Evolutionary conservation across 2,113 vertebrate species (phyloP).

Genomic region (Budorcas taxicolor): DNA sequence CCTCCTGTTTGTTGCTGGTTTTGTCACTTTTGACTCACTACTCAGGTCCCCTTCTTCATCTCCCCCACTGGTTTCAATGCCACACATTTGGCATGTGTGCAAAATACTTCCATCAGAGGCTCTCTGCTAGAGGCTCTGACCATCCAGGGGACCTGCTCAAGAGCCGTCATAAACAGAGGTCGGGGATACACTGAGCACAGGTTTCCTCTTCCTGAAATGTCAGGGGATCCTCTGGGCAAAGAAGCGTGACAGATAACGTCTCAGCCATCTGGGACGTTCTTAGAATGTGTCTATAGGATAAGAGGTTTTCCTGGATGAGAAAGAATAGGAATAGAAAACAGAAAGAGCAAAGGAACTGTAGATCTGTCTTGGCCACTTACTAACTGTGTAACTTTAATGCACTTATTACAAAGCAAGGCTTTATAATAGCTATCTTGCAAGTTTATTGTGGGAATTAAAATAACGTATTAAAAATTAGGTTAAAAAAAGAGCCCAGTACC

Average conservation of each 20-base stretch:
- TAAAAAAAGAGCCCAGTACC: neutral
- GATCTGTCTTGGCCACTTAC: neutral
- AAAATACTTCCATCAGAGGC: constrained; percentile 44
- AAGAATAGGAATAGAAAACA: neutral
- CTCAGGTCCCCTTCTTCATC: neutral
- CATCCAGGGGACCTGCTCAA: neutral
- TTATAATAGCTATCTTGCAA: neutral
- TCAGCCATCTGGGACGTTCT: neutral
- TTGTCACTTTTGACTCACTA: constrained; percentile 39
- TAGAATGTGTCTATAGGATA: neutral
- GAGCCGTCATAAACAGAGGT: neutral
- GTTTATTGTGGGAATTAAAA: neutral
- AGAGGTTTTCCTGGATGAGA: neutral
- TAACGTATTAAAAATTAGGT: neutral
- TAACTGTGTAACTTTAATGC: neutral
- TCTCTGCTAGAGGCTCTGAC: neutral
- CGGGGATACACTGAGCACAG: neutral
- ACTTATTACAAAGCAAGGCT: neutral
- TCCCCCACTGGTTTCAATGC: neutral
- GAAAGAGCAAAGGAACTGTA: neutral
- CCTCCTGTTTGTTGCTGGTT: constrained; percentile 41
- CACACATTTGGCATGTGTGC: constrained; percentile 39
- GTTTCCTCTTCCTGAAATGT: neutral
- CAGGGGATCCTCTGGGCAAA: neutral
- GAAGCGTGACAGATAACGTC: too few relatives aligned